A percentile compares a stretch with the other conserved stretches of the same genome.
Evolutionary conservation across 2,888 invertebrate species (phyloP).

Genomic region (Notocelia uddmanniana): DNA sequence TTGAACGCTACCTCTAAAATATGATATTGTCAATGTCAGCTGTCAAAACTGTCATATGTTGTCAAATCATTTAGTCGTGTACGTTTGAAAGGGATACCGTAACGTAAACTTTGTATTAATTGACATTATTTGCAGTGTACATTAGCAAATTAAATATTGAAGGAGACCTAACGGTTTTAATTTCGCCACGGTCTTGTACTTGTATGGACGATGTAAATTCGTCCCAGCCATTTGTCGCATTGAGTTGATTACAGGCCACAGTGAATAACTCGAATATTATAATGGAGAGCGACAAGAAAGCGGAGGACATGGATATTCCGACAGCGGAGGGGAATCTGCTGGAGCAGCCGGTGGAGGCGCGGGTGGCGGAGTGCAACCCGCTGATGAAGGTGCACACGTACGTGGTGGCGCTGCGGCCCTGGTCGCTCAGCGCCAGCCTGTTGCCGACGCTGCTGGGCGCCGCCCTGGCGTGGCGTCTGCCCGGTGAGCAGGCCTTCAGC

Average conservation of each 20-base stretch:
- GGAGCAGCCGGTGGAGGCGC: constrained; percentile 75
- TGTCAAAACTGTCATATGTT: constrained; percentile 11
- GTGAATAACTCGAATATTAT: constrained; percentile 14
- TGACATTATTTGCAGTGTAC: constrained; percentile 31
- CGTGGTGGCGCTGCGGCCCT: constrained; percentile 95
- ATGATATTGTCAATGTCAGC: constrained; percentile 25
- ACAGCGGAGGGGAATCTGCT: constrained; percentile 77
- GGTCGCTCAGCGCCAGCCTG: constrained; percentile 96
- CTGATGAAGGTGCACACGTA: constrained; percentile 96
- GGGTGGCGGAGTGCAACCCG: constrained; percentile 77
- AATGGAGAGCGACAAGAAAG: constrained; percentile 63
- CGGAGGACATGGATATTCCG: constrained; percentile 68
- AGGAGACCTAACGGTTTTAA: constrained; percentile 2
- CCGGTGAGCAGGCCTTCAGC: constrained; percentile 91
- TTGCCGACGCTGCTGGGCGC: constrained; percentile 96
- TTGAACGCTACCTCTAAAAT: background rate
- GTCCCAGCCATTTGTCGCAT: background rate
- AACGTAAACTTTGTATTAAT: constrained; percentile 36
- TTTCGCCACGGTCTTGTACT: background rate
- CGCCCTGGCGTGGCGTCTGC: constrained; percentile 94
- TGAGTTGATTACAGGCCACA: constrained; percentile 26
- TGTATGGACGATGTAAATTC: constrained; percentile 21
- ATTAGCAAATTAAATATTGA: background rate
- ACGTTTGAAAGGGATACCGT: constrained; percentile 37
- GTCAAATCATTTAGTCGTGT: constrained; percentile 29